Evolutionary conservation across 92 coral and sea anemone genomes (phyloP).

Genomic region (Phenganax stokvisi): DNA sequence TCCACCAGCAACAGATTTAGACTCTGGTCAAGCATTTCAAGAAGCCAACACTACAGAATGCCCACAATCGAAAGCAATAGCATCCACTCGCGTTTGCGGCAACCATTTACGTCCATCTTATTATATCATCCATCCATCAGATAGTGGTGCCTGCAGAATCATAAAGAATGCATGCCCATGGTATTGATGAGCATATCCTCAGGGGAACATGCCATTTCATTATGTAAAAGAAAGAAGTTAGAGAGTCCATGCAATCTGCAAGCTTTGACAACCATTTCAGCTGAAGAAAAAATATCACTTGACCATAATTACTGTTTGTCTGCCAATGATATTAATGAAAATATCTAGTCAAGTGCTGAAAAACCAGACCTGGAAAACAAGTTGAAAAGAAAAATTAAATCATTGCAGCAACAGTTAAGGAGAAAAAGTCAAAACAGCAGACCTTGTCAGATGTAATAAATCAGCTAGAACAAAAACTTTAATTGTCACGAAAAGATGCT

Average conservation of each 20-base stretch:
- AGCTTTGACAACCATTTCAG: neutral
- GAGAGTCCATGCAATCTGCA: neutral
- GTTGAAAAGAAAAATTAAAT: neutral
- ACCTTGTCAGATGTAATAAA: neutral
- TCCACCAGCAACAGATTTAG: too few relatives aligned
- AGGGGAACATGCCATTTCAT: neutral
- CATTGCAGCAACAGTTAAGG: constrained; percentile 8
- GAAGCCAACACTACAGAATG: too few relatives aligned
- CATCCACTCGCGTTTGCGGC: constrained; percentile 14
- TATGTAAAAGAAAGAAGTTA: neutral
- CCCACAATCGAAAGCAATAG: neutral
- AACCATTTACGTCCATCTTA: neutral
- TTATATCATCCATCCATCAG: constrained; percentile 3
- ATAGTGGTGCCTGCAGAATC: neutral
- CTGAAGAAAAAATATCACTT: constrained; percentile 8
- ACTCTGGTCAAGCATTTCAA: too few relatives aligned
- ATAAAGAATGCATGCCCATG: neutral
- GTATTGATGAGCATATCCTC: neutral
- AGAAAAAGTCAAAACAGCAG: neutral
- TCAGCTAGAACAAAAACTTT: neutral
- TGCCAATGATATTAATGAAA: neutral
- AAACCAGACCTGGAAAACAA: constrained; percentile 1
- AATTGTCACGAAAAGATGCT: neutral
- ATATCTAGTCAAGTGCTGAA: neutral
- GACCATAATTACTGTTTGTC: neutral